phyloP scores from a whole-genome alignment of 2,888 invertebrate species.

The Nebria brevicollis region DNA sequence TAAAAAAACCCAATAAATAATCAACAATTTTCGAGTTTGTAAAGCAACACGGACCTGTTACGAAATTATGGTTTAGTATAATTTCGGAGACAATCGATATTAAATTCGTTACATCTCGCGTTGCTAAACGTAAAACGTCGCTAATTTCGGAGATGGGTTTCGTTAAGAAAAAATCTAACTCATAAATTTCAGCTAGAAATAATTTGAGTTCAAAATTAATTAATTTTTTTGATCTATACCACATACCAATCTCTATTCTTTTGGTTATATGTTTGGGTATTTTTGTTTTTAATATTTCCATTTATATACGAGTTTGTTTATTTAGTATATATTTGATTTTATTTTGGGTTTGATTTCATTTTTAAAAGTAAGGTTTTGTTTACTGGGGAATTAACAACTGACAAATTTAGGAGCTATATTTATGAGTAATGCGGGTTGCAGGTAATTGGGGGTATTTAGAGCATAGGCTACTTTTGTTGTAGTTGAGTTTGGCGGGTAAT shows the following conservation, averaged over 20 bases:
- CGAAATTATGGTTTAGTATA: slow-evolving; percentile 29
- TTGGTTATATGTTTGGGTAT: slow-evolving; percentile 33
- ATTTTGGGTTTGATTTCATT: neutral
- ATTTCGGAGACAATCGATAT: slow-evolving; percentile 24
- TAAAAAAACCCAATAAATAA: neutral
- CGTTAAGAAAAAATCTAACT: slow-evolving; percentile 31
- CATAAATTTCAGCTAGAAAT: slow-evolving; percentile 31
- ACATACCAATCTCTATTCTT: slow-evolving; percentile 31
- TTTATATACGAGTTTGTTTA: neutral
- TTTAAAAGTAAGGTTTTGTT: neutral
- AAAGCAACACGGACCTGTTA: slow-evolving; percentile 11
- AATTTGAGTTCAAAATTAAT: slow-evolving; percentile 5
- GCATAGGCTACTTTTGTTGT: neutral
- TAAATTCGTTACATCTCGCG: slow-evolving; percentile 23
- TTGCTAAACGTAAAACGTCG: slow-evolving; percentile 26
- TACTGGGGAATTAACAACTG: neutral
- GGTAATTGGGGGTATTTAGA: neutral
- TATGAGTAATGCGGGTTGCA: neutral
- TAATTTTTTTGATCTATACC: slow-evolving; percentile 9
- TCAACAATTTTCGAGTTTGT: neutral
- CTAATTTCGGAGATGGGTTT: slow-evolving; percentile 33
- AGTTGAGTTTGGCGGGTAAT: too few species aligned
- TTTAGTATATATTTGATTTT: neutral
- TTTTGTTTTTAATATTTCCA: slow-evolving; percentile 41
- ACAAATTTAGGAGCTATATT: neutral